A percentile compares a stretch with the other conserved stretches of the same genome.
phyloP scores from a whole-genome alignment of 1,140 invertebrate genomes.

The Dendrolimus punctatus region DNA sequence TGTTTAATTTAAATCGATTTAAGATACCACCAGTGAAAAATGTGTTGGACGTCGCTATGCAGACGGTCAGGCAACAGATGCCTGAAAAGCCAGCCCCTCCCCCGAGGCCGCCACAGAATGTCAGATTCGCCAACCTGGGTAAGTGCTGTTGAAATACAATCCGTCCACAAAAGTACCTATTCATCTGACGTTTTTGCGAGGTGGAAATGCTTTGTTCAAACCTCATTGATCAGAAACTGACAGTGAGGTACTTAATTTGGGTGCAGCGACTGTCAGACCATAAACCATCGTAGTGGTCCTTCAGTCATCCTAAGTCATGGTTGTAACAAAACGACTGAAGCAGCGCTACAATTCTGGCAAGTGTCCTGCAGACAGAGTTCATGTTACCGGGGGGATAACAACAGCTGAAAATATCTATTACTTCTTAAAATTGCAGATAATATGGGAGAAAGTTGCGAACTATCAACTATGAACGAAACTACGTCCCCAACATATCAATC shows the following conservation, averaged over 20 bases:
- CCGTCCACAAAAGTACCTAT: too few relatives aligned
- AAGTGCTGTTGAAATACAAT: constrained; percentile 27
- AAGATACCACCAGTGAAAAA: constrained; percentile 81
- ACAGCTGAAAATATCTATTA: neutral
- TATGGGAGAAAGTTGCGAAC: constrained; percentile 66
- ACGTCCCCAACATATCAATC: constrained; percentile 64
- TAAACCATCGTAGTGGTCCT: too few relatives aligned
- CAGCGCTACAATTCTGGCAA: too few relatives aligned
- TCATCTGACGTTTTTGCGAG: too few relatives aligned
- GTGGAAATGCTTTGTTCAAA: too few relatives aligned
- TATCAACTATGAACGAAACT: constrained; percentile 66
- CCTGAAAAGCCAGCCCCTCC: constrained; percentile 76
- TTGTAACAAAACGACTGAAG: too few relatives aligned
- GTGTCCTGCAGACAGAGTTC: too few relatives aligned
- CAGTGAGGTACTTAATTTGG: too few relatives aligned
- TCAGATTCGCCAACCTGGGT: constrained; percentile 75
- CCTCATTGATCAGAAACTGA: too few relatives aligned
- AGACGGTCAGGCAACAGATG: constrained; percentile 83
- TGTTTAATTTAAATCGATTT: constrained; percentile 71
- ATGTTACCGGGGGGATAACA: neutral
- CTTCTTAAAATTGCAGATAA: constrained; percentile 39
- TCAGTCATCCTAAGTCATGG: too few relatives aligned
- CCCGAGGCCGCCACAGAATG: constrained; percentile 74
- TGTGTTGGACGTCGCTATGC: constrained; percentile 84
- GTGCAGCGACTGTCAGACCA: too few relatives aligned